Base-by-base conservation (phyloP, 2,888 invertebrate genomes). In the Cordilura impudica region DNA sequence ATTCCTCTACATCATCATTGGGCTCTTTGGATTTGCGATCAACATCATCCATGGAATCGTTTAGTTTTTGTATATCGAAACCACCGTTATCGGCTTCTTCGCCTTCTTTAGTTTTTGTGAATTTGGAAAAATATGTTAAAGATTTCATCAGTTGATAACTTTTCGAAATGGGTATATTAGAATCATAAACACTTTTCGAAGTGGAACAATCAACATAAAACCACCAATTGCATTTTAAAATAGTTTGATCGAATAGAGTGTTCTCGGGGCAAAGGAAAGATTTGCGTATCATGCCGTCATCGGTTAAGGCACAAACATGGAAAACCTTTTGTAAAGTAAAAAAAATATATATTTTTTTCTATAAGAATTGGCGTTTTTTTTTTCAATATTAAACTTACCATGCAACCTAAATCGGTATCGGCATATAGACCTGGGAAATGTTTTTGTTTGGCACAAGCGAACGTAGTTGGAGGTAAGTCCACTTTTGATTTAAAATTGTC, bases 171-270 rank as follows among this genome's bases (percentile, higher is more conserved):
- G 96, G 96, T 80, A 96, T 95, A 88, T 97, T 97, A 12, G 96
- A 96, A 85, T 96, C 96, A 88, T 96, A 97, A 23, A 96, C 91
- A 81, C 93, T 93, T 83, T 93, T 93, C 19, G 96, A 95, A 69
- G 93, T 92, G 88, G 95, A 95, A 90, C 97, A 97, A 87, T 97
- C 96, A 0, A 97, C 96, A 88, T 96, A 97, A 91, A 97, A 96
- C 96, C 96, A 97, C 96, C 96, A 97, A 89, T 97, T 97, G 90
- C 97, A 97, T 87, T 96, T 96, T 4, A 97, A 91, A 56, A 97
- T 95, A 19, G 96, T 95, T 89, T 97, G 97, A 86, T 97, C 97
- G 89, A 97, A 97, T 65, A 97, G 92, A 0, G 97, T 97, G 29
- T 95, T 96, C 88, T 97, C 96, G 0, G 97, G 97, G 86, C 97